These are phyloP conservation scores for Pheosia gnoma DNA, from an alignment of 2,888 invertebrate genomes.

Conservation along the genomic window DNA sequence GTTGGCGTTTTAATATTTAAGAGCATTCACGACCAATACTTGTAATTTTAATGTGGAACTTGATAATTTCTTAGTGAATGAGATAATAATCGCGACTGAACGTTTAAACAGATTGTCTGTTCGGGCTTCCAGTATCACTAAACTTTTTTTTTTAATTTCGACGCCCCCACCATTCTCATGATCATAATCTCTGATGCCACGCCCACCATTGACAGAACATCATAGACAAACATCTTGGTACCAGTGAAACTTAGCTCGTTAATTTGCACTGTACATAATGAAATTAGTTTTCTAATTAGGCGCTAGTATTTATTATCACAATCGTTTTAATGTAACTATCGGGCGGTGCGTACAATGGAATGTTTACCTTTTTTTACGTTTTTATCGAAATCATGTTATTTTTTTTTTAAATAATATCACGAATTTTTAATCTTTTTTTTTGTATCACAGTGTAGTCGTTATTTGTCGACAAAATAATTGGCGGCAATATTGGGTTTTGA, in stretches of 20 bases:
- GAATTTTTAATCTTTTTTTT: not conserved
- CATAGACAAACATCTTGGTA: conserved; percentile 30
- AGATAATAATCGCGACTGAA: conserved; percentile 79
- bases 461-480: not conserved
- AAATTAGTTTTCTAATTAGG: conserved; percentile 64
- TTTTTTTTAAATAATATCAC: not conserved
- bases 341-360: not conserved
- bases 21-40: conserved; percentile 82
- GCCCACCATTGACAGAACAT: conserved; percentile 25
- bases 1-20: conserved; percentile 73
- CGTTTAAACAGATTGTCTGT: conserved; percentile 77
- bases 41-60: conserved; percentile 77
- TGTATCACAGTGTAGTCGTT: not conserved
- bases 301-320: conserved; percentile 72
- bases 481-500: conserved; percentile 36
- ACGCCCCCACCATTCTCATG: conserved; percentile 48
- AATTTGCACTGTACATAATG: conserved; percentile 70
- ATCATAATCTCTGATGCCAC: conserved; percentile 25
- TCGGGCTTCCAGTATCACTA: conserved; percentile 81
- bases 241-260: conserved; percentile 69
- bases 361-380: not conserved
- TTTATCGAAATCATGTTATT: not conserved
- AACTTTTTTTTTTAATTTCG: conserved; percentile 56
- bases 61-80: conserved; percentile 77
- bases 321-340: conserved; percentile 25